Evolutionary conservation across 2,888 invertebrate genomes (phyloP).

Genomic region (Chaetogeoica ovagalla): DNA sequence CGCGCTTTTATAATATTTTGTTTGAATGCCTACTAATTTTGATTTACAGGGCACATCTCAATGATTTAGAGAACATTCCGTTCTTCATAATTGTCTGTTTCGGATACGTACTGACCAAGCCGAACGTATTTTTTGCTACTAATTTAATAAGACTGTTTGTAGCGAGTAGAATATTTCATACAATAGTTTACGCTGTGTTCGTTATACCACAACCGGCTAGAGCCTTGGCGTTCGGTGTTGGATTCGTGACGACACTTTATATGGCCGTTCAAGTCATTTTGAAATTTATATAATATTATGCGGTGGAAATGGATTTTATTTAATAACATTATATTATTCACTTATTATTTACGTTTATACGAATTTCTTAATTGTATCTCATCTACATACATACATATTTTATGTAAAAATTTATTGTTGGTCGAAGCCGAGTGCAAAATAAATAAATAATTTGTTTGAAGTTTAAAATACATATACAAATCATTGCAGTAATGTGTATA

Average conservation of each 20-base stretch:
- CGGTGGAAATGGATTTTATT: neutral
- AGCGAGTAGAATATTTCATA: constrained; percentile 65
- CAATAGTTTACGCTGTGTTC: constrained; percentile 68
- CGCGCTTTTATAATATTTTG: neutral
- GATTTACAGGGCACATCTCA: constrained; percentile 68
- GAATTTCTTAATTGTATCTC: neutral
- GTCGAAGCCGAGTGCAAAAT: too few species aligned
- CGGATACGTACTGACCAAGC: constrained; percentile 67
- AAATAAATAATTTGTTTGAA: too few species aligned
- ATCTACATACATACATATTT: too few species aligned
- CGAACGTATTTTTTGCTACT: constrained; percentile 62
- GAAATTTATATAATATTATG: constrained; percentile 14
- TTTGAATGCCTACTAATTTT: constrained; percentile 21
- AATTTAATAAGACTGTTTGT: constrained; percentile 66
- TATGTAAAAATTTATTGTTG: neutral
- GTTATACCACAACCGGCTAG: constrained; percentile 68
- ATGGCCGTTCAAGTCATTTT: constrained; percentile 48
- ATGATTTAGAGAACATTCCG: constrained; percentile 74
- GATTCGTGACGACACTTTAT: constrained; percentile 55
- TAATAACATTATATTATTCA: neutral
- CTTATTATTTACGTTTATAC: neutral
- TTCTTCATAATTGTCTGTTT: constrained; percentile 68
- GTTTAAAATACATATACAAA: too few species aligned
- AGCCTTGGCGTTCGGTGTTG: constrained; percentile 61
- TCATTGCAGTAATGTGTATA: too few species aligned